Evolutionary conservation across 30 jellyfish, hydroid and myxozoan genomes (phyloP), one percentile per base, ranked within the genome.

Genomic region (Aurelia aurita complex sp. Pacific): DNA sequence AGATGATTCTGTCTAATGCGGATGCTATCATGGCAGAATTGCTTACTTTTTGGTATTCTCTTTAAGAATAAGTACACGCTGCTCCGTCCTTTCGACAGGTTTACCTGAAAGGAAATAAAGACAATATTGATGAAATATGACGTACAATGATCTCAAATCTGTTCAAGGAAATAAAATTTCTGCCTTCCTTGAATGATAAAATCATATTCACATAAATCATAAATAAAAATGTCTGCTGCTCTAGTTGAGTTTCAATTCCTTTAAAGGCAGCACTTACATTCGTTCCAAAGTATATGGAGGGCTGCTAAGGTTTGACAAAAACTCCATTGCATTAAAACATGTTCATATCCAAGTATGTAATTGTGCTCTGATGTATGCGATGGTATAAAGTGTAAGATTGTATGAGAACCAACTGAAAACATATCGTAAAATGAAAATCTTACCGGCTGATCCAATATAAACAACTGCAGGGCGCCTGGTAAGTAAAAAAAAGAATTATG

Each of bases 61-160:
- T 16, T 88, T 82, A 4, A 96, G 23, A 35, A 96, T 91, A 78
- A 74, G 66, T n/a, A 88, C 98, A 2, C 97, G 90, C 66, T 96
- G 99, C 66, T 90, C 98, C 19, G 91, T 98, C 59, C 97, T 94
- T 71, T 96, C 99, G 5, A 96, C 99, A 3, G 99, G 99, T 74
- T 88, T 91, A n/a, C 99, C 99, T 88, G 77, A 6, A 35, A 77
- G 19, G 38, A 60, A 63, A 60, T 15, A 53, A 43, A n/a, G 8
- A 18, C 10, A 42, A 3, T 35, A 40, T 53, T 42, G 51, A 51
- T 46, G 52, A 40, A 40, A 38, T 38, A 38, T 38, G 50, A 40
- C 10, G 52, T 6, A 40, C 52, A 40, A 40, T 40, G 52, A 40
- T 40, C 52, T 40, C 52, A 40, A 40, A 40, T 40, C 8, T 40